These are phyloP conservation scores for Tetragnatha montana DNA, from an alignment of 2,888 invertebrate genomes.

Conservation along the genomic window DNA sequence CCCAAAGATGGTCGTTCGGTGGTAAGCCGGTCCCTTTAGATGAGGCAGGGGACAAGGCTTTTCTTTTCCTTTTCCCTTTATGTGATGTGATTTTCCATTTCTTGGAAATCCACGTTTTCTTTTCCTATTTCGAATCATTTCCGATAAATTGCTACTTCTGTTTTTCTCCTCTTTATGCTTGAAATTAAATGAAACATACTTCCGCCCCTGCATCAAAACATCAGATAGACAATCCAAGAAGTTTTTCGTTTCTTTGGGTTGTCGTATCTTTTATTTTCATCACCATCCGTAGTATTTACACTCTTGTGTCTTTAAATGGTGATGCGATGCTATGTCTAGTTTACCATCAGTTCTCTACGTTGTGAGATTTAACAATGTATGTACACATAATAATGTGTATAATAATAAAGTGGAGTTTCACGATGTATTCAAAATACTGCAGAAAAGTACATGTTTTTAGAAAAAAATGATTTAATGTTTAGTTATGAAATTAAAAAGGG, in stretches of 20 bases:
- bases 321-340: too few species aligned
- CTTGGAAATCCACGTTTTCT: conserved; percentile 35
- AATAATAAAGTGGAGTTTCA: too few species aligned
- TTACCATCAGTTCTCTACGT: too few species aligned
- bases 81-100: conserved; percentile 48
- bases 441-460: too few species aligned
- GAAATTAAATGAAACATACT: conserved; percentile 53
- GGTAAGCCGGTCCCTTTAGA: conserved; percentile 23
- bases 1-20: conserved; percentile 34
- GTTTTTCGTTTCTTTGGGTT: not conserved
- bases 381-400: too few species aligned
- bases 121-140: conserved; percentile 57
- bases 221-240: conserved; percentile 14
- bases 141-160: conserved; percentile 62
- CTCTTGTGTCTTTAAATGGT: not conserved
- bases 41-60: conserved; percentile 34
- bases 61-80: conserved; percentile 34
- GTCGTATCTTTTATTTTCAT: not conserved
- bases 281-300: not conserved
- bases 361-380: too few species aligned
- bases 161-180: conserved; percentile 46
- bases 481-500: too few species aligned
- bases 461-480: too few species aligned
- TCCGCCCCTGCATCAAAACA: conserved; percentile 25
- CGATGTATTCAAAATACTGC: too few species aligned